Base-by-base conservation (phyloP, 1,140 invertebrate genomes). In the Rhopalosiphum padi region DNA sequence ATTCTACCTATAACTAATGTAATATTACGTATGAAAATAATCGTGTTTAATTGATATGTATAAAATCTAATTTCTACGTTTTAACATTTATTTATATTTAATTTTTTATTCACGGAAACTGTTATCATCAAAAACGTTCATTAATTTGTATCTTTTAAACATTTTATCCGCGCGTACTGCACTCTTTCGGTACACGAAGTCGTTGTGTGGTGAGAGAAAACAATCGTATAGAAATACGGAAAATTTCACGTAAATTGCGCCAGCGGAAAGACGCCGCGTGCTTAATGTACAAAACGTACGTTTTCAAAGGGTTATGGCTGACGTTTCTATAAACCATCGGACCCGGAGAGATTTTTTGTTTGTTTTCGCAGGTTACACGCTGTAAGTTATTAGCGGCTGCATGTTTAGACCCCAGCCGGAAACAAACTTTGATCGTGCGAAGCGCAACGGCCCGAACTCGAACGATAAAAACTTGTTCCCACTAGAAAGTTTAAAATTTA, bases 401-500 rank as follows among this genome's bases (percentile, higher is more conserved):
- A 37, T 68, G 37, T 89, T 37, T n/a, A 55, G 11, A 25, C 43
- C 48, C 37, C 1, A 3, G n/a, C 88, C 53, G 53, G 88, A 90
- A 90, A 90, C 53, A 60, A 90, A 60, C 88, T 55, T 77, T 60
- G 88, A 23, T 46, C 53, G 89, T 35, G 25, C 41, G 37, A 90
- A 25, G 88, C 88, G 51, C 51, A 41, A 90, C 51, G 53, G 51
- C 23, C 23, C 89, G 53, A 90, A 90, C 37, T 88, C 46, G 46
- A 88, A 88, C 87, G 89, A 90, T 90, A 90, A 90, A 90, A 60
- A 68, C 55, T 60, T 68, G 55, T 68, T 68, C 25, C 53, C 53
- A 55, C 35, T 53, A 21, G 23, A 93, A 93, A 86, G 77, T 93
- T 93, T 86, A 55, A 55, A 93, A 93, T 93, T 86, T 85, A 93